A percentile compares a stretch with the other conserved stretches of the same genome.
Conservation (phyloP, 2,797 vertebrate species). For the Aphelocoma californica region DNA sequence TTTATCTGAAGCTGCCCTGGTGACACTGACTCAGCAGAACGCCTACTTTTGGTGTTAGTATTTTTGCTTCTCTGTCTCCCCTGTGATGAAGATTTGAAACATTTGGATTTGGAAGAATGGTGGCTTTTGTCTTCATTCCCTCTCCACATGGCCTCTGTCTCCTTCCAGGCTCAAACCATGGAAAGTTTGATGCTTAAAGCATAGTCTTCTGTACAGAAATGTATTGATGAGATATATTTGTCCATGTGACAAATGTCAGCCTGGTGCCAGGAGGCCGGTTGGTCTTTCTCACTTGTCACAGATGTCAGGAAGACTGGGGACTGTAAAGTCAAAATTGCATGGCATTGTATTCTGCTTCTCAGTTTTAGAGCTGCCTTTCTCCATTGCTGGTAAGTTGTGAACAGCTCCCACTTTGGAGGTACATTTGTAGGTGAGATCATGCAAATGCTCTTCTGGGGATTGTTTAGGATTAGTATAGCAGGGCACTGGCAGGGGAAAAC, state of each 20-base stretch:
- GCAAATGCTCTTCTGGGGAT: neutral
- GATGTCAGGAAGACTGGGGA: neutral
- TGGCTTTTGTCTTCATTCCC: neutral
- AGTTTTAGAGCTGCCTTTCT: neutral
- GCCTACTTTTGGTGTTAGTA: neutral
- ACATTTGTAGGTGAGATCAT: neutral
- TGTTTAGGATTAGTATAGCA: neutral
- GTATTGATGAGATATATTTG: neutral
- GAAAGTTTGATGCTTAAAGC: neutral
- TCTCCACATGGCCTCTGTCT: fast-evolving
- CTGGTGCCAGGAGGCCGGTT: neutral
- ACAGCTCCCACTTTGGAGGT: neutral
- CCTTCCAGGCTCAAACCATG: neutral
- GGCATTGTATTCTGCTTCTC: neutral
- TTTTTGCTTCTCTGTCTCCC: neutral
- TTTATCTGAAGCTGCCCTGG: neutral
- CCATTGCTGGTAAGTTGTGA: neutral
- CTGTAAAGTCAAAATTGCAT: neutral
- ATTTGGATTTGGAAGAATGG: neutral
- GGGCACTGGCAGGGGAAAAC: neutral
- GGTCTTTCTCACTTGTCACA: neutral
- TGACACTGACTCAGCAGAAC: neutral
- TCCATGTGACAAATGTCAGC: neutral
- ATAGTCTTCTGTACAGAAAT: neutral
- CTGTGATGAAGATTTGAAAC: neutral